Evolutionary conservation across 1,140 invertebrate genomes (phyloP).

Genomic region (Tetramorium parvispinum): DNA sequence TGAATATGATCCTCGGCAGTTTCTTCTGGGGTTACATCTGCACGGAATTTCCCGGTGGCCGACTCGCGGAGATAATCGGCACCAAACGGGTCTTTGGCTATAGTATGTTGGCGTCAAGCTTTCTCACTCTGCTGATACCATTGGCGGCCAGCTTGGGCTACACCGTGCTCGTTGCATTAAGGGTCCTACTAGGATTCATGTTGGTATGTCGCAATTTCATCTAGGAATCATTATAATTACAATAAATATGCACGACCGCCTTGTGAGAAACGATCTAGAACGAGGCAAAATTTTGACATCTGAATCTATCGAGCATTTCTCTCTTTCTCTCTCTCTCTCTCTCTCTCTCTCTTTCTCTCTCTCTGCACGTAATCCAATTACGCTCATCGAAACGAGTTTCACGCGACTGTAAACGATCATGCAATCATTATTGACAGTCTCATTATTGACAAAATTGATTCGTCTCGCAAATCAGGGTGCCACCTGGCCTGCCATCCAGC

Average conservation of each 20-base stretch:
- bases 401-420: slow-evolving; percentile 17
- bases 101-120: slow-evolving; percentile 93
- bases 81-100: slow-evolving; percentile 93
- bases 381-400: not conserved
- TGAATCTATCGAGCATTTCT: slow-evolving; percentile 53
- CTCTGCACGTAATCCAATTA: not conserved
- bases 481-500: slow-evolving; percentile 96
- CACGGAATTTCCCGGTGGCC: slow-evolving; percentile 94
- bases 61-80: slow-evolving; percentile 93
- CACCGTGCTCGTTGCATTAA: slow-evolving; percentile 87
- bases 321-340: not conserved
- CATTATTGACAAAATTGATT: slow-evolving; percentile 53
- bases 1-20: slow-evolving; percentile 92
- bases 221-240: not conserved
- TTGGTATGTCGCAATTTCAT: slow-evolving; percentile 83
- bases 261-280: slow-evolving; percentile 19
- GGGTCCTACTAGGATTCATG: slow-evolving; percentile 91
- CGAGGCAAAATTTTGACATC: not conserved
- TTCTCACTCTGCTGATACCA: slow-evolving; percentile 94
- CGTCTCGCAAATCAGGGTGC: slow-evolving; percentile 87
- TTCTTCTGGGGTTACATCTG: slow-evolving; percentile 97
- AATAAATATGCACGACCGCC: not conserved
- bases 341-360: not conserved
- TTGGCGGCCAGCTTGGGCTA: slow-evolving; percentile 89
- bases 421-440: slow-evolving; percentile 24